A percentile compares a stretch with the other conserved stretches of the same genome.
These are phyloP conservation scores for Babyrousa celebensis DNA, from an alignment of 2,797 vertebrate species.

Conservation along the genomic window DNA sequence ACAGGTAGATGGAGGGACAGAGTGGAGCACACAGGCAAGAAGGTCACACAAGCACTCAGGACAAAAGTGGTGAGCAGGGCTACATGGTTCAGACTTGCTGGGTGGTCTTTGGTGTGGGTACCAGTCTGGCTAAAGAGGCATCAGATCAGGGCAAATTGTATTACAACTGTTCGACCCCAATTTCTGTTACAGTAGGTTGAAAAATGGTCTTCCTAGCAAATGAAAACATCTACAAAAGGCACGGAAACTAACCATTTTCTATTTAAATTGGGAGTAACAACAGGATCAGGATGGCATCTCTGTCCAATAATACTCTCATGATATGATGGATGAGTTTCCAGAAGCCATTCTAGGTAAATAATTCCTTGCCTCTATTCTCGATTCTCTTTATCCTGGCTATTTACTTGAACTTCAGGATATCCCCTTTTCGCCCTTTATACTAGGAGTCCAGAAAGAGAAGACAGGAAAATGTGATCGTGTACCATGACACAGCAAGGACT, in stretches of 20 bases:
- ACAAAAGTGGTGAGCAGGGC: background rate
- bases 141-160: background rate
- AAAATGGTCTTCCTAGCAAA: constrained; percentile 41
- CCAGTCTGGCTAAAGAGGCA: background rate
- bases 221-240: background rate
- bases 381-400: constrained; percentile 45
- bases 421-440: background rate
- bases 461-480: background rate
- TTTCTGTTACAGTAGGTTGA: background rate
- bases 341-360: constrained; percentile 35
- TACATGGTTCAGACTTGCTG: background rate
- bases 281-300: background rate
- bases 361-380: constrained; percentile 21
- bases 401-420: background rate
- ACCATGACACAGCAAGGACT: background rate
- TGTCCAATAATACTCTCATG: background rate
- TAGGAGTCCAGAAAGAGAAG: constrained; percentile 28
- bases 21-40: background rate
- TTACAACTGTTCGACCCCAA: background rate
- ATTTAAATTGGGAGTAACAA: constrained; percentile 59
- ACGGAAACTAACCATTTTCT: constrained; percentile 41
- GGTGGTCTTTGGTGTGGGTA: background rate
- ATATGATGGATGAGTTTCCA: constrained; percentile 18
- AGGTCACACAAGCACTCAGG: background rate
- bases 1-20: background rate